Conservation (phyloP, 2,113 vertebrate species). For the Scophthalmus maximus region DNA sequence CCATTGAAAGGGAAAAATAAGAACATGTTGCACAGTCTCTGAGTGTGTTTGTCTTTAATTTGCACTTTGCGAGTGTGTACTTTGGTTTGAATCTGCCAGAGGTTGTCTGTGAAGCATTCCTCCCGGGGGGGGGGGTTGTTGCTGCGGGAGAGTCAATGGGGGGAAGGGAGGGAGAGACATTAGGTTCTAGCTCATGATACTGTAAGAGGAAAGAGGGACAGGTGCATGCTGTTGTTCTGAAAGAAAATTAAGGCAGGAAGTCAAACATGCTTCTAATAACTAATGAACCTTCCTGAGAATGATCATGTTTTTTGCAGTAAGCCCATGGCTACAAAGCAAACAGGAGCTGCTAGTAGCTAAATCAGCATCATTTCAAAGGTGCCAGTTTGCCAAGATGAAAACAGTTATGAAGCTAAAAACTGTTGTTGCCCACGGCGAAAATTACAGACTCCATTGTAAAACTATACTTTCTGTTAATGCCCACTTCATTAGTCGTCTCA, state of each 20-base stretch:
- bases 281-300: background rate
- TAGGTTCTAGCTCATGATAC: no score
- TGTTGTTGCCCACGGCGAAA: no score
- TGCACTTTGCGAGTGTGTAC: constrained; percentile 12
- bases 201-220: no score
- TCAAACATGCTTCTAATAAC: background rate
- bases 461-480: no score
- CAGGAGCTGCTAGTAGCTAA: no score
- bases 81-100: background rate
- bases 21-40: background rate
- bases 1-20: background rate
- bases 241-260: background rate
- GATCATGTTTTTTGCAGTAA: background rate
- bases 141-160: background rate
- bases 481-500: no score
- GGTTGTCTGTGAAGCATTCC: background rate
- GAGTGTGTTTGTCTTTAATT: background rate
- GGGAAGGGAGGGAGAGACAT: background rate
- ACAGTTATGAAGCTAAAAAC: no score
- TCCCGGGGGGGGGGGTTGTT: background rate
- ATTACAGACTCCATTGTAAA: no score
- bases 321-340: no score
- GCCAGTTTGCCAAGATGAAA: no score
- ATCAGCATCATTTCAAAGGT: no score
- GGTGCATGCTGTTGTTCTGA: no score